Evolutionary conservation across 2,113 vertebrate species (phyloP).

Genomic region (Pseudonaja textilis): DNA sequence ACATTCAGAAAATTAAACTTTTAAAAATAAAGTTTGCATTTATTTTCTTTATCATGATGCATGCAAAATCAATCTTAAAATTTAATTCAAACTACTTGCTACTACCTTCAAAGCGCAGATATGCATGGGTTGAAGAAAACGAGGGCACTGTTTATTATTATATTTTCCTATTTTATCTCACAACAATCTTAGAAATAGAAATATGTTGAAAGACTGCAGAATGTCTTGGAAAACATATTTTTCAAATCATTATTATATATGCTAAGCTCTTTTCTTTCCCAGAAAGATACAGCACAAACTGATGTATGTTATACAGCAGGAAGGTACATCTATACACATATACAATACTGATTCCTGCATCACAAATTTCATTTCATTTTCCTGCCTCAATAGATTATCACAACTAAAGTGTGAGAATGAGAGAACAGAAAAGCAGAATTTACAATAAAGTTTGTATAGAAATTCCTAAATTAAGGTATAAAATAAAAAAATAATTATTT

Average conservation of each 20-base stretch:
- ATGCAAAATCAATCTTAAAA: not conserved
- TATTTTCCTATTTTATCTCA: not conserved
- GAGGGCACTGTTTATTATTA: not conserved
- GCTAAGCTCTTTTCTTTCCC: not conserved
- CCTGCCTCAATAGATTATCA: not conserved
- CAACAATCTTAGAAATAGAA: not conserved
- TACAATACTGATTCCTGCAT: not conserved
- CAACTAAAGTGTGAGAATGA: not conserved
- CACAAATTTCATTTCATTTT: not conserved
- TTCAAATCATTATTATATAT: no score
- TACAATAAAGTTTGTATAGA: not conserved
- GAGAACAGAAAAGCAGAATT: not conserved
- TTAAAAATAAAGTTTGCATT: slow-evolving; percentile 17
- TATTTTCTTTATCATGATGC: not conserved
- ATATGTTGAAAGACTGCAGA: not conserved
- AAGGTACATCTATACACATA: not conserved
- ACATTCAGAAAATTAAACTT: not conserved
- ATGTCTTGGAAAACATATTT: not conserved
- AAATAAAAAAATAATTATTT: not conserved
- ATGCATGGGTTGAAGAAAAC: not conserved
- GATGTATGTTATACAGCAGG: not conserved
- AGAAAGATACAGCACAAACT: not conserved
- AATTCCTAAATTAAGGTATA: not conserved
- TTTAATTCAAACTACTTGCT: not conserved
- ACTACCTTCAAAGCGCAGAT: not conserved